phyloP scores from a whole-genome alignment of 1,140 invertebrate species.

The Calycopis cecrops region DNA sequence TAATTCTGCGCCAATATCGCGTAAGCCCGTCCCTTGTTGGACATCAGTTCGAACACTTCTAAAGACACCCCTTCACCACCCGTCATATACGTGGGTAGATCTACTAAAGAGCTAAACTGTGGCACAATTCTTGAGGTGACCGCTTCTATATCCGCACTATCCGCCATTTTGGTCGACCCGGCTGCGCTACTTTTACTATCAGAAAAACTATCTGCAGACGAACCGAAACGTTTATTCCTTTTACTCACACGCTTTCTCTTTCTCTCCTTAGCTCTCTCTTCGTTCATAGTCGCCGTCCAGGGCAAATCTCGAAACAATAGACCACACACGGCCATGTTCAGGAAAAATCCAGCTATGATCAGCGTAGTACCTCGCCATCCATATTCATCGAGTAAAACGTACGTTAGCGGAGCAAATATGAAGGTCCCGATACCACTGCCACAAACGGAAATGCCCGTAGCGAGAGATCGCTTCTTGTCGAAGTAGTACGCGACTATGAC shows the following conservation, averaged over 20 bases:
- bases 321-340: constrained; percentile 92
- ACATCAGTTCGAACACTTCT: constrained; percentile 84
- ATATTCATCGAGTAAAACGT: constrained; percentile 85
- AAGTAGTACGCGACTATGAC: constrained; percentile 98
- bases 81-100: constrained; percentile 87
- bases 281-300: constrained; percentile 81
- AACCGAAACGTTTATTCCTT: constrained; percentile 76
- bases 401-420: constrained; percentile 91
- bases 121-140: constrained; percentile 60
- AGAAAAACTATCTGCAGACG: constrained; percentile 80
- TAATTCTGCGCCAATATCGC: constrained; percentile 84
- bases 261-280: constrained; percentile 78
- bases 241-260: constrained; percentile 77
- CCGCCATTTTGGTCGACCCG: constrained; percentile 63
- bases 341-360: constrained; percentile 88
- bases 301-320: constrained; percentile 88
- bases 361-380: constrained; percentile 90
- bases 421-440: constrained; percentile 94
- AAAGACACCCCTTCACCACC: constrained; percentile 84
- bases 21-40: constrained; percentile 82
- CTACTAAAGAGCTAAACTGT: constrained; percentile 86
- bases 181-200: constrained; percentile 81
- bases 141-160: constrained; percentile 57
- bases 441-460: constrained; percentile 94
- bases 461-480: constrained; percentile 92